A percentile compares a stretch with the other conserved stretches of the same genome.
phyloP scores from a whole-genome alignment of 2,888 invertebrate genomes.

The Nemotelus pantherinus region DNA sequence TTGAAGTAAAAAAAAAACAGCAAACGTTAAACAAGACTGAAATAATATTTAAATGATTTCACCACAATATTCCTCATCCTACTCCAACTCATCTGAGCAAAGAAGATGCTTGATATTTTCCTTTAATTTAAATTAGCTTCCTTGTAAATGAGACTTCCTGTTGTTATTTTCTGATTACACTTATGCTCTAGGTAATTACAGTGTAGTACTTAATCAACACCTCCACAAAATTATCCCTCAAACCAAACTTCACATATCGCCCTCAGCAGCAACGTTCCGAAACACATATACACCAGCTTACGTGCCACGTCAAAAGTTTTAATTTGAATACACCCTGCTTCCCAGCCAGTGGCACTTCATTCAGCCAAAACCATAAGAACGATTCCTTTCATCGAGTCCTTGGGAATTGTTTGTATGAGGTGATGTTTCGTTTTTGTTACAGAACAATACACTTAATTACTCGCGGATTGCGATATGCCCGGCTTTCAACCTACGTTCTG shows the following conservation, averaged over 20 bases:
- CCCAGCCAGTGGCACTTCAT: slow-evolving; percentile 1
- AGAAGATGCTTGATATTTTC: slow-evolving; percentile 1
- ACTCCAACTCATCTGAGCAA: not conserved
- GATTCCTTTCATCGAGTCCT: slow-evolving; percentile 30
- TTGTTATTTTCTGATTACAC: slow-evolving; percentile 34
- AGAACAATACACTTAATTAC: slow-evolving; percentile 45
- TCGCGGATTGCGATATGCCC: slow-evolving; percentile 40
- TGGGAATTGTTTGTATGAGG: slow-evolving; percentile 36
- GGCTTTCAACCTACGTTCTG: slow-evolving; percentile 20
- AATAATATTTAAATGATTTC: no score
- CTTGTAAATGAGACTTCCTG: slow-evolving; percentile 16
- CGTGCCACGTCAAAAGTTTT: slow-evolving; percentile 31
- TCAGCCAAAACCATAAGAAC: slow-evolving; percentile 31
- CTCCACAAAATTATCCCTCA: slow-evolving; percentile 4
- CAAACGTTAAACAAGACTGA: no score
- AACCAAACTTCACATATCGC: slow-evolving; percentile 3
- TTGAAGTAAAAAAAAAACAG: no score
- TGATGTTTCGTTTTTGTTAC: slow-evolving; percentile 42
- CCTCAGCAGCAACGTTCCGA: not conserved
- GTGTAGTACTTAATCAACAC: slow-evolving; percentile 42
- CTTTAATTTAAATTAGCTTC: slow-evolving; percentile 41
- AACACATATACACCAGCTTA: not conserved
- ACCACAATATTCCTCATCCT: no score
- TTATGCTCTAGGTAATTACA: slow-evolving; percentile 30
- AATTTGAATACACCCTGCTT: slow-evolving; percentile 19